Percentiles rank a stretch among this genome's conserved stretches.
Evolutionary conservation across 2,797 vertebrate species (phyloP).

Genomic region (Heterohyrax brucei): DNA sequence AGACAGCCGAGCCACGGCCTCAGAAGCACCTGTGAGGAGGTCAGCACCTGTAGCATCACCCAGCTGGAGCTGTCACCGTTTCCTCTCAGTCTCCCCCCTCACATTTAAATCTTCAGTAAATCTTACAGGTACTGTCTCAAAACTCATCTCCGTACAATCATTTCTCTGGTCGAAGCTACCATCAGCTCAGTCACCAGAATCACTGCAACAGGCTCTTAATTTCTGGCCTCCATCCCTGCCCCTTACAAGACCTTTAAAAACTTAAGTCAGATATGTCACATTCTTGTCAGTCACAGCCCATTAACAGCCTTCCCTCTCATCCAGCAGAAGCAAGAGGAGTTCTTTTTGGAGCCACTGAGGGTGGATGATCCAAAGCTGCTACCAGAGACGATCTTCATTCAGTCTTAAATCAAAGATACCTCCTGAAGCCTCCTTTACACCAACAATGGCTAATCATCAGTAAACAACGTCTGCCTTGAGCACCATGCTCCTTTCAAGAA

Average conservation of each 20-base stretch:
- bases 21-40: neutral
- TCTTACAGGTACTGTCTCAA: neutral
- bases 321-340: neutral
- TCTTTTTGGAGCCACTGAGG: too few relatives aligned
- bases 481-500: too few relatives aligned
- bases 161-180: constrained; percentile 9
- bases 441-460: too few relatives aligned
- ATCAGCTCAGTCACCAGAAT: neutral
- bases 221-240: neutral
- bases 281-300: neutral
- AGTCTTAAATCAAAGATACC: too few relatives aligned
- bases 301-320: neutral
- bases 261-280: neutral
- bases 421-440: too few relatives aligned
- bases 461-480: too few relatives aligned
- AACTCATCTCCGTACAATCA: neutral
- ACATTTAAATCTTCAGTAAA: neutral
- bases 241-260: neutral
- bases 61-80: neutral
- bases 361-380: too few relatives aligned
- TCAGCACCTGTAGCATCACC: neutral
- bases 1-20: neutral
- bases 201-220: neutral
- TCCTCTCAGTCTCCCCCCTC: neutral
- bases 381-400: too few relatives aligned